Evolutionary conservation across 1,140 invertebrate species (phyloP).

Genomic region (Pseudachorutes palmiensis): DNA sequence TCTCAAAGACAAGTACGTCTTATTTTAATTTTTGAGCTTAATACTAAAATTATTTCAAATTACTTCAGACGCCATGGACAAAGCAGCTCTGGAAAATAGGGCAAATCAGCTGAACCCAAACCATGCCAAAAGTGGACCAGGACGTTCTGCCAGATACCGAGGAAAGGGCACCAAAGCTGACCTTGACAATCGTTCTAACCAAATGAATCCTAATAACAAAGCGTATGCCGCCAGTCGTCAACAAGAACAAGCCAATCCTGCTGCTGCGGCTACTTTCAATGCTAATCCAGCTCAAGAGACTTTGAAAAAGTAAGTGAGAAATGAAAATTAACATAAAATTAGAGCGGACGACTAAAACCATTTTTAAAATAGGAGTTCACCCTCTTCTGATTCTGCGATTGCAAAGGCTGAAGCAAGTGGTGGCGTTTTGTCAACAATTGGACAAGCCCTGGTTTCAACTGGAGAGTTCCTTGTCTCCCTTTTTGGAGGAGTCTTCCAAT

Average conservation of each 20-base stretch:
- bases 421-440: not conserved
- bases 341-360: not conserved
- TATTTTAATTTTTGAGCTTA: too few relatives aligned
- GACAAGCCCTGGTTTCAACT: not conserved
- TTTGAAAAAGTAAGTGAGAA: not conserved
- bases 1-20: not conserved
- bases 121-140: conserved; percentile 17
- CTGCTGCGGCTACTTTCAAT: not conserved
- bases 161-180: conserved; percentile 25
- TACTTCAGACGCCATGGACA: too few relatives aligned
- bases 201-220: conserved; percentile 28
- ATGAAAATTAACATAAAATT: not conserved
- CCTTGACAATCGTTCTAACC: conserved; percentile 30
- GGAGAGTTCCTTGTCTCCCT: not conserved
- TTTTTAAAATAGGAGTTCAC: too few relatives aligned
- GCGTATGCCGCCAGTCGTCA: not conserved
- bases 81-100: conserved; percentile 19
- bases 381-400: too few relatives aligned
- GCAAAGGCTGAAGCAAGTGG: not conserved
- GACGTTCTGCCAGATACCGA: conserved; percentile 22
- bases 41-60: too few relatives aligned
- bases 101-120: conserved; percentile 25
- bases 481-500: not conserved
- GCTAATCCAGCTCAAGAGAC: not conserved
- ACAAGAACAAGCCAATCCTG: not conserved